Evolutionary conservation across 2,797 vertebrate genomes (phyloP), one percentile per base, ranked within the genome.

Genomic region (Eleutherodactylus coqui): DNA sequence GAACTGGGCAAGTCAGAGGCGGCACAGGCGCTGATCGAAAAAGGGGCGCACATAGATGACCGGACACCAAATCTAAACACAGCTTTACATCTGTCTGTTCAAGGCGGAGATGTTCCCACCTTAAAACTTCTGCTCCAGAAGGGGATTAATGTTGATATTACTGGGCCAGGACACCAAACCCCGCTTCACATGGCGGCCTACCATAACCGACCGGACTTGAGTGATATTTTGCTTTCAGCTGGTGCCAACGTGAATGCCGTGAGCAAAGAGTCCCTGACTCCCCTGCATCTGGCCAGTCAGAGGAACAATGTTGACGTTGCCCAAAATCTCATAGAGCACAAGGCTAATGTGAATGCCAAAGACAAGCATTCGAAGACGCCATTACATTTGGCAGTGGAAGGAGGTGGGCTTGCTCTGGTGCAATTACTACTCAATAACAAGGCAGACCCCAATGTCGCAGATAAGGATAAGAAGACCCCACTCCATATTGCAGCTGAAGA

Each of bases 391-490:
- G 95, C 95, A 24, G 92, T 92, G 64, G 89, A 90, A 29, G 89
- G 83, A 14, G 92, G 91, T 62, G 83, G 92, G 1, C 84, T 16
- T 55, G 13, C 60, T 0, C 86, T 93, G 78, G 91, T 93, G 36
- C 92, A 94, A 62, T 53, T 94, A 53, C 90, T 97, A 36, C 91
- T 96, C 34, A 90, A 90, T 0, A 91, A 89, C 32, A 91, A 92
- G 4, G 91, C 93, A 7, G 91, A 96, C 6, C 87, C 91, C 75
- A 94, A 93, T 0, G 16, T 88, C 41, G 64, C 88, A 1, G 95
- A 96, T 85, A 95, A 93, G 55, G 93, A 95, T 81, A 96, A 93
- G 82, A 96, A 91, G 90, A 94, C 91, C 16, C 90, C 94, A 1
- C 90, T 96, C 76, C 95, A 96, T 0, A 3, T 92, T 32, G 95